Evolutionary conservation across 2,888 invertebrate genomes (phyloP).

Genomic region (Morinoia aosen): DNA sequence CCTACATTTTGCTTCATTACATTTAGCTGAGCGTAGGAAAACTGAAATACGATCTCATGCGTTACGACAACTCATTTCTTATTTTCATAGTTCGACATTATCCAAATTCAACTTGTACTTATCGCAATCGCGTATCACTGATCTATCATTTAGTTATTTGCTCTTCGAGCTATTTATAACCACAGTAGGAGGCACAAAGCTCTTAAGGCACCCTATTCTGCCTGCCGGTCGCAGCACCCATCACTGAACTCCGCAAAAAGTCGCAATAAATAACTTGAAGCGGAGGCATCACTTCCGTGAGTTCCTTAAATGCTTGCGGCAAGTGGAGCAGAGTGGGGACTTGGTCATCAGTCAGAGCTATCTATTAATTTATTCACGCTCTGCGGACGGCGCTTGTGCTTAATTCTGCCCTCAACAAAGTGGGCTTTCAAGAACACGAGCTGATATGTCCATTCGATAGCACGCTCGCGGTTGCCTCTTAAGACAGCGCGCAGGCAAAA

Average conservation of each 20-base stretch:
- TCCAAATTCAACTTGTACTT: too few species aligned
- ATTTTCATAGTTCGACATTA: too few species aligned
- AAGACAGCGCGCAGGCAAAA: neutral
- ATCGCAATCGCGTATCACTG: too few species aligned
- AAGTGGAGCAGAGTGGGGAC: neutral
- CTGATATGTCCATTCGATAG: constrained; percentile 13
- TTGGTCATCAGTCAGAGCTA: constrained; percentile 36
- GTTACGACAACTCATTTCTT: too few species aligned
- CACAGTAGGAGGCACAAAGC: neutral
- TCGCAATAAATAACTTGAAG: neutral
- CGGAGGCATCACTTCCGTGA: neutral
- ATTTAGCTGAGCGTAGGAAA: too few species aligned
- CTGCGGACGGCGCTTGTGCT: neutral
- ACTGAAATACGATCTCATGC: too few species aligned
- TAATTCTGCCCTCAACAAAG: constrained; percentile 3
- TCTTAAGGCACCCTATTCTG: neutral
- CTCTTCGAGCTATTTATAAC: neutral
- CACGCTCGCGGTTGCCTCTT: neutral
- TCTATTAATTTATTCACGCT: constrained; percentile 48
- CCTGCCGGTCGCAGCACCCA: neutral
- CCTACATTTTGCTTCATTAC: too few species aligned
- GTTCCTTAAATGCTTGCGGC: neutral
- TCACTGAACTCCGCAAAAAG: neutral
- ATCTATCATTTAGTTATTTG: neutral
- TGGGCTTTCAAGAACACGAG: neutral